Base-by-base conservation (phyloP, 1,140 invertebrate species). In the Stegodyphus mimosarum region DNA sequence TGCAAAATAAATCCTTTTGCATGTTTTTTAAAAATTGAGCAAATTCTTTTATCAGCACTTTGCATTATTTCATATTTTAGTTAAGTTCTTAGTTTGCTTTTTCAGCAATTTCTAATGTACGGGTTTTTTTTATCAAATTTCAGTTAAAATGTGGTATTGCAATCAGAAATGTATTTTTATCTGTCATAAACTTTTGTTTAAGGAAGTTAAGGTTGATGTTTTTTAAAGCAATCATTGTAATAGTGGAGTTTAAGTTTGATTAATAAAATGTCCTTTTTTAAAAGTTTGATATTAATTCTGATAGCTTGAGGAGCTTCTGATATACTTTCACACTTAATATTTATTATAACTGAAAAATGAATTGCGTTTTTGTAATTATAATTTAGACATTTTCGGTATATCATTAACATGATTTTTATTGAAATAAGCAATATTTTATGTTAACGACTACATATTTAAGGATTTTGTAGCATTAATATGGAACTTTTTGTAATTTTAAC, bases 181-280 rank as follows among this genome's bases (percentile, higher is more conserved):
- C 64, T 67, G 64, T 67, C 17, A n/a, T 67, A n/a, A 67, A 33
- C 64, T 67, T n/a, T n/a, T 78, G 64, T 78, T 33, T 78, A 33
- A 50, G 49, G 55, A 78, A 51, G 64, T 63, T 52, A 78, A 66
- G 33, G 6, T 78, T 78, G 7, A 66, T 33, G 66, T 49, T 78
- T 78, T 78, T 78, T 13, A 69, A 78, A 51, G 76, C 76, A 78
- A 67, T 67, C 64, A 67, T 67, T 78, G 76, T 78, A 78, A 48
- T 78, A 67, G 64, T 67, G 64, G 64, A 67, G 64, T 67, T n/a
- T 67, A n/a, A 9, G 7, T 67, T 67, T 67, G 64, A 67, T 78
- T 78, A 78, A 78, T 78, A 78, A 78, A 78, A 64, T 78, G 76
- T 78, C 76, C 76, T 78, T 78, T 78, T 69, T 78, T 67, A 48